Base-by-base conservation (phyloP, 1,140 invertebrate genomes). In the Rhagoletis zephyria region DNA sequence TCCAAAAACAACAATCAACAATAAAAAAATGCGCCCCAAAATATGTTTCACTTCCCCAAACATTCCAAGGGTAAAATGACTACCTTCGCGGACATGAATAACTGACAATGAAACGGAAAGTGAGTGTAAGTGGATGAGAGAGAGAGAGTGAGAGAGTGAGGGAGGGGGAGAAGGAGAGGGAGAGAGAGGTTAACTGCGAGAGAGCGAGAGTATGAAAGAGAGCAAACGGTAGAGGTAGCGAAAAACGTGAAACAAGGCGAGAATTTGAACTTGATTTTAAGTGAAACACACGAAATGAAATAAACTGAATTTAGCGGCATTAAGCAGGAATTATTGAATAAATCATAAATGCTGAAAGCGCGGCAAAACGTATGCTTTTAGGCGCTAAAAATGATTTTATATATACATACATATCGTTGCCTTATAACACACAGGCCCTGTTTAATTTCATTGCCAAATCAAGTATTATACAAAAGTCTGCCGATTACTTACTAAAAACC, bases 11-110 rank as follows among this genome's bases (percentile, higher is more conserved):
- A 56, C 19, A 30, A 30, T 81, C 5, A 56, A 81, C 16, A 14
- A 48, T n/a, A 19, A n/a, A 3, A 3, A 81, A 56, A 56, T 81
- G 74, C 48, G 48, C 48, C 48, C 74, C 48, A 81, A 81, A 81
- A 56, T 81, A 59, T 81, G 74, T 81, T 81, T 81, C 74, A 81
- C 45, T 56, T 51, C 45, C 48, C 48, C n/a, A 81, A 81, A 81
- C 48, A 56, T 81, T 81, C 74, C 74, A 81, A 81, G 74, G 74
- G 74, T 81, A 81, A 81, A 81, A 30, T 81, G n/a, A 81, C 45
- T 9, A 51, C 42, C 40, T 42, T 19, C 40, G 14, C 48, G 5
- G 6, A 81, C 74, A 30, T 19, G 74, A 81, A 81, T 56, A 12
- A 16, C 3, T 19, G 45, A 81, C 48, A 81, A 56, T n/a, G 74